These are phyloP conservation scores for Aulostomus chinensis DNA, from an alignment of 2,797 vertebrate species.

Conservation along the genomic window DNA sequence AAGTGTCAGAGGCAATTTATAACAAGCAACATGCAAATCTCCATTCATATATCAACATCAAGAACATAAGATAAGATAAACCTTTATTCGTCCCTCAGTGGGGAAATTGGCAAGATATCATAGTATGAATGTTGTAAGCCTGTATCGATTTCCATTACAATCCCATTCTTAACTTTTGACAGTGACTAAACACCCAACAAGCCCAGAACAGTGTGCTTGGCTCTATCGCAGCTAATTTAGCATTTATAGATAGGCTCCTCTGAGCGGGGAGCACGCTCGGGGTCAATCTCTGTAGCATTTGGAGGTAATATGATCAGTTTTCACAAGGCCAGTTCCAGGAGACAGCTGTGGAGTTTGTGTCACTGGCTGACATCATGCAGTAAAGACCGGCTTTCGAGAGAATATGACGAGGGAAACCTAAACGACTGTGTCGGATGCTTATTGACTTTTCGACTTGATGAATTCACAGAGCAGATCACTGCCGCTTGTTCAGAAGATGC, in stretches of 20 bases:
- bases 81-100: no score
- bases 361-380: constrained; percentile 73
- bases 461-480: constrained; percentile 42
- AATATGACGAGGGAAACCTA: constrained; percentile 69
- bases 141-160: not conserved
- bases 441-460: constrained; percentile 47
- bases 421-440: constrained; percentile 49
- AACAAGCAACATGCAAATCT: no score
- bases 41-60: no score
- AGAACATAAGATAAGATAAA: no score
- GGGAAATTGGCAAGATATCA: no score
- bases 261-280: constrained; percentile 44
- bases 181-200: constrained; percentile 5
- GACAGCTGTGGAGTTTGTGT: constrained; percentile 77
- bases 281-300: constrained; percentile 66
- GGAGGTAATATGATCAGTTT: constrained; percentile 72
- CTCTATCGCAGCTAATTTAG: constrained; percentile 43
- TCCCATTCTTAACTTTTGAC: not conserved
- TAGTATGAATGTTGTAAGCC: constrained; percentile 1
- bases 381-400: constrained; percentile 61
- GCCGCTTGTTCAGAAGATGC: not conserved
- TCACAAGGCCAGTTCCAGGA: constrained; percentile 64
- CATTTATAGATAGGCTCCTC: constrained; percentile 50
- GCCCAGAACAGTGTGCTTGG: constrained; percentile 23
- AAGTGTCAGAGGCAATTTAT: not conserved